Conservation (phyloP, 1,140 invertebrate genomes). For the Archivesica marissinica region DNA sequence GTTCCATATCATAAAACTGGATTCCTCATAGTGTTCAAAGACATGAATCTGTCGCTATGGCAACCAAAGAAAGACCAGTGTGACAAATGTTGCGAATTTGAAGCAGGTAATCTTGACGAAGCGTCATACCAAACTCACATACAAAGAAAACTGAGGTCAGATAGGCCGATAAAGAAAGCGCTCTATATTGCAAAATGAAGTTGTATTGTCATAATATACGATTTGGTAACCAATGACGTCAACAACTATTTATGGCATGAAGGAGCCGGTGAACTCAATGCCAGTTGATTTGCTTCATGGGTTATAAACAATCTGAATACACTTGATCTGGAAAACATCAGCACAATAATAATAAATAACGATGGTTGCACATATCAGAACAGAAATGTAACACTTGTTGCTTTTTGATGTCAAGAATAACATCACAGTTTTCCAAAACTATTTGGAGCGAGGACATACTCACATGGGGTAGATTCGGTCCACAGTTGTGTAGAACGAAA, state of each 20-base stretch:
- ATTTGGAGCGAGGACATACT: no score
- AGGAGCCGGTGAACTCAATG: slow-evolving; percentile 24
- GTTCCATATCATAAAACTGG: not conserved
- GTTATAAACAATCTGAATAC: slow-evolving; percentile 9
- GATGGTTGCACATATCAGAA: not conserved
- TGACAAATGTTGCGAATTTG: not conserved
- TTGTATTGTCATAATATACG: slow-evolving; percentile 22
- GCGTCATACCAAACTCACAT: not conserved
- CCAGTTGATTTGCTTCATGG: slow-evolving; percentile 27
- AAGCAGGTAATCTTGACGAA: not conserved
- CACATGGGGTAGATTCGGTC: not conserved
- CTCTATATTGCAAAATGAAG: slow-evolving; percentile 44
- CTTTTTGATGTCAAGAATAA: not conserved
- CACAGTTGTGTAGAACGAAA: slow-evolving; percentile 10
- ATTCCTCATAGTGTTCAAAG: not conserved
- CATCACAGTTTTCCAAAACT: no score
- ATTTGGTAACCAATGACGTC: not conserved
- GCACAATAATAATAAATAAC: slow-evolving; percentile 2
- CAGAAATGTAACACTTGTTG: slow-evolving; percentile 4
- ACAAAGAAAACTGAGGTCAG: not conserved
- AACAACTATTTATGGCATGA: slow-evolving; percentile 42
- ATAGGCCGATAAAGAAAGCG: slow-evolving; percentile 28
- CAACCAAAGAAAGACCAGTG: not conserved
- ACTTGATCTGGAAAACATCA: slow-evolving; percentile 5
- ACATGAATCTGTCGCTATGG: not conserved